Percentiles rank a stretch among this genome's conserved stretches.
Evolutionary conservation across 2,888 invertebrate genomes (phyloP).

Genomic region (Lamellibrachia satsuma): DNA sequence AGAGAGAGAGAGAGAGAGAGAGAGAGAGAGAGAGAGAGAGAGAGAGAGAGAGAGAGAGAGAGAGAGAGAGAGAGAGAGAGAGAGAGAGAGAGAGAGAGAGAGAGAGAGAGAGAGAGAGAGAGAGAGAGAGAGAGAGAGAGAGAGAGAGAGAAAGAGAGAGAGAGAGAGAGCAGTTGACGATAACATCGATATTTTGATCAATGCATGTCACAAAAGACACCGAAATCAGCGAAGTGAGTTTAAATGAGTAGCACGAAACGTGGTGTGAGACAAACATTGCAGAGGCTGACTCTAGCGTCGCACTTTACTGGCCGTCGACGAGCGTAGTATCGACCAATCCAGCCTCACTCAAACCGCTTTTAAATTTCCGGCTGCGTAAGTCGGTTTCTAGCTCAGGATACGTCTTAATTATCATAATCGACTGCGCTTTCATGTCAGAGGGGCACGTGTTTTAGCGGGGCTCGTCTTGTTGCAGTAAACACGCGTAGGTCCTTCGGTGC

Average conservation of each 20-base stretch:
- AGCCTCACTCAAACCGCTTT: background rate
- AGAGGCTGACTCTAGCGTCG: background rate
- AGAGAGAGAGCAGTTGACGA: background rate
- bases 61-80: background rate
- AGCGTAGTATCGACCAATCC: background rate
- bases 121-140: slow-evolving; percentile 19
- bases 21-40: background rate
- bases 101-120: background rate
- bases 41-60: background rate
- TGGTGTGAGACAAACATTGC: background rate
- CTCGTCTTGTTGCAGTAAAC: background rate
- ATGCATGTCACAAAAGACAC: background rate
- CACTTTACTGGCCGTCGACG: background rate
- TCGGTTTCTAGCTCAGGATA: background rate
- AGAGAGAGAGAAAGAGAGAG: slow-evolving; percentile 19
- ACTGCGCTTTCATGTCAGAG: background rate
- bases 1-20: background rate
- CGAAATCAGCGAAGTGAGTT: background rate
- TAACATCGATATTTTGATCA: background rate
- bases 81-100: background rate
- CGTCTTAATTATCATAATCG: background rate
- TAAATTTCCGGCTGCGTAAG: background rate
- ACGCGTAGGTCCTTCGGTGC: background rate
- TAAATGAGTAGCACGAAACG: background rate
- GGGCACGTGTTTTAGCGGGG: background rate